Evolutionary conservation across 2,797 vertebrate species (phyloP).

Genomic region (Gymnoscopelus microlampas): DNA sequence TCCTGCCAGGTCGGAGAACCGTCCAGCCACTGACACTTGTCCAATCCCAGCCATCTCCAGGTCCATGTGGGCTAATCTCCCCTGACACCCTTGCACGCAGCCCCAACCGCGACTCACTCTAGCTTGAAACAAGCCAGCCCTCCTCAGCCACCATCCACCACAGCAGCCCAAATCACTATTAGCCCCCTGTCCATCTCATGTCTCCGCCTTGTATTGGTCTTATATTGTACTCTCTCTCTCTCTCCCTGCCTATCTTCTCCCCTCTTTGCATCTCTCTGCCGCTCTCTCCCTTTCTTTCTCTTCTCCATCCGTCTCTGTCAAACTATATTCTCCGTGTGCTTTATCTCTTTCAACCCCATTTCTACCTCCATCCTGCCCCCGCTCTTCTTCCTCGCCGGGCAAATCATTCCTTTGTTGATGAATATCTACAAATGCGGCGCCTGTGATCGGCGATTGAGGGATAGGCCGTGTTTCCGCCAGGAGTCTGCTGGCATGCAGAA

Average conservation of each 20-base stretch:
- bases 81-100: slow-evolving; percentile 70
- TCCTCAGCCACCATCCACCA: slow-evolving; percentile 21
- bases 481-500: slow-evolving; percentile 62
- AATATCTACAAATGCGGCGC: slow-evolving; percentile 60
- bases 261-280: slow-evolving; percentile 43
- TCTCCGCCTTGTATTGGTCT: slow-evolving; percentile 1
- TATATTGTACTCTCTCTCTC: slow-evolving; percentile 43
- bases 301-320: slow-evolving; percentile 79
- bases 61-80: slow-evolving; percentile 71
- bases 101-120: slow-evolving; percentile 72
- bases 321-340: slow-evolving; percentile 36
- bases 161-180: slow-evolving; percentile 56
- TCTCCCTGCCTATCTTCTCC: slow-evolving; percentile 61
- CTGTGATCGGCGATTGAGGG: slow-evolving; percentile 65
- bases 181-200: slow-evolving; percentile 6
- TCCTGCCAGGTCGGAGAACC: slow-evolving; percentile 69
- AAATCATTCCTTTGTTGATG: slow-evolving; percentile 66
- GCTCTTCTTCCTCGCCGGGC: slow-evolving; percentile 32
- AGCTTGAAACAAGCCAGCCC: slow-evolving; percentile 75
- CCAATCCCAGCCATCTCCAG: slow-evolving; percentile 70
- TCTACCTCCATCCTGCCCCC: slow-evolving; percentile 43
- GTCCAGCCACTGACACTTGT: slow-evolving; percentile 75
- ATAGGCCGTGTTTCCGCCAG: slow-evolving; percentile 58
- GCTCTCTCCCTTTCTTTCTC: slow-evolving; percentile 65
- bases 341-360: slow-evolving; percentile 40